Percentiles rank a stretch among this genome's conserved stretches.
Evolutionary conservation across 2,888 invertebrate genomes (phyloP).

Genomic region (Allygus modestus): DNA sequence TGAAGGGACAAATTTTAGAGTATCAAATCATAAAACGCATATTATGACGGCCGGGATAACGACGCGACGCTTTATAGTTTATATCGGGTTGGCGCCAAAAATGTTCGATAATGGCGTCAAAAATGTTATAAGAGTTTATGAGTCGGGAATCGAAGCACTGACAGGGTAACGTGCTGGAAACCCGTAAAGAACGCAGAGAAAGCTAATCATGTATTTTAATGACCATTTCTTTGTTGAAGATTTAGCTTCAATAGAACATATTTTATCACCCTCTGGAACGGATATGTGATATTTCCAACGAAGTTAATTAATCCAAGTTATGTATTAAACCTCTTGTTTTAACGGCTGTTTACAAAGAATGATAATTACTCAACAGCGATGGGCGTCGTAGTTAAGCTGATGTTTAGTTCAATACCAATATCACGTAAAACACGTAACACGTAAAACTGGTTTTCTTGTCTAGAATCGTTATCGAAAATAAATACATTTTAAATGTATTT

Average conservation of each 20-base stretch:
- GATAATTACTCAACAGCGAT: too few relatives aligned
- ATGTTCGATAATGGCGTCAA: not conserved
- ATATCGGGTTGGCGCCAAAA: constrained; percentile 28
- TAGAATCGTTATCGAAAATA: too few relatives aligned
- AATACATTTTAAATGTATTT: too few relatives aligned
- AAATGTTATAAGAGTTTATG: not conserved
- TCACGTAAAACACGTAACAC: too few relatives aligned
- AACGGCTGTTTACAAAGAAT: too few relatives aligned
- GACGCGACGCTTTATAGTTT: not conserved
- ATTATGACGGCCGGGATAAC: not conserved
- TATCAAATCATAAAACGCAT: not conserved
- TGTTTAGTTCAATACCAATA: too few relatives aligned
- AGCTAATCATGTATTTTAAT: not conserved
- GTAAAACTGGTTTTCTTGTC: too few relatives aligned
- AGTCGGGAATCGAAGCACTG: not conserved
- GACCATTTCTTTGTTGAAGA: not conserved
- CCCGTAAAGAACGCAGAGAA: not conserved
- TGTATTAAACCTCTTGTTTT: too few relatives aligned
- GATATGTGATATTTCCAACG: too few relatives aligned
- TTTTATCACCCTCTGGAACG: not conserved
- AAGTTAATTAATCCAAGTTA: too few relatives aligned
- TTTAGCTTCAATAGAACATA: not conserved
- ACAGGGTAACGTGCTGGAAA: constrained; percentile 12
- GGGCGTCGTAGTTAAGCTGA: too few relatives aligned
- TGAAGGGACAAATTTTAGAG: too few relatives aligned